Base-by-base conservation (phyloP, 2,888 invertebrate genomes). In the Lasius platythorax region DNA sequence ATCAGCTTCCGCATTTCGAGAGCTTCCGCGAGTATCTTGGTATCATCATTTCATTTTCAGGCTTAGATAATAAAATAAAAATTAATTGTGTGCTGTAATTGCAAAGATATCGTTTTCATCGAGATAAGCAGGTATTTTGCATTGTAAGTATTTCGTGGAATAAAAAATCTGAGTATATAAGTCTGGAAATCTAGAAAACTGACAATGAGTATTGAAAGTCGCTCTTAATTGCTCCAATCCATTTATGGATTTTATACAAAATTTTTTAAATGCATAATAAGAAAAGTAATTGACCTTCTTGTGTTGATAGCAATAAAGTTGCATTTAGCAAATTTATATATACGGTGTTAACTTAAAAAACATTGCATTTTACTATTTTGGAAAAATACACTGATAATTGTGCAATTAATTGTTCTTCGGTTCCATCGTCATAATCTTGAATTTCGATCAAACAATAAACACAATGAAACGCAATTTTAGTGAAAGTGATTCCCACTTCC, bases 401-500 rank as follows among this genome's bases (percentile, higher is more conserved):
- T 33, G n/a, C 46, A 84, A 88, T 78, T 83, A 86, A 37, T 33
- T 79, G 28, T 9, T 18, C 37, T 30, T 6, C 73, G 83, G 82
- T 75, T 63, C 12, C 58, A 64, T 83, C 75, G 76, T 64, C 37
- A 50, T 58, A 12, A 61, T 23, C 33, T 15, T 63, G 64, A 75
- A 81, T 74, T 76, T 40, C 46, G 75, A 82, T 86, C 83, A 53
- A 83, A 89, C 43, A 79, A 73, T 30, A 37, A 40, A 67, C 18
- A 46, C 43, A 30, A 81, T 76, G 61, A 64, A 46, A 50, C 37
- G 56, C 37, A 83, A 86, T 86, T 83, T 33, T 85, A 92, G 93
- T 93, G 94, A 94, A 94, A 94, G 94, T 93, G 92, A 93, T 92
- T 91, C 88, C 75, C 76, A 87, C 90, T 92, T 92, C 91, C 90